A percentile compares a stretch with the other conserved stretches of the same genome.
Evolutionary conservation across 2,797 vertebrate genomes (phyloP).

Genomic region (Megalops cyprinoides): DNA sequence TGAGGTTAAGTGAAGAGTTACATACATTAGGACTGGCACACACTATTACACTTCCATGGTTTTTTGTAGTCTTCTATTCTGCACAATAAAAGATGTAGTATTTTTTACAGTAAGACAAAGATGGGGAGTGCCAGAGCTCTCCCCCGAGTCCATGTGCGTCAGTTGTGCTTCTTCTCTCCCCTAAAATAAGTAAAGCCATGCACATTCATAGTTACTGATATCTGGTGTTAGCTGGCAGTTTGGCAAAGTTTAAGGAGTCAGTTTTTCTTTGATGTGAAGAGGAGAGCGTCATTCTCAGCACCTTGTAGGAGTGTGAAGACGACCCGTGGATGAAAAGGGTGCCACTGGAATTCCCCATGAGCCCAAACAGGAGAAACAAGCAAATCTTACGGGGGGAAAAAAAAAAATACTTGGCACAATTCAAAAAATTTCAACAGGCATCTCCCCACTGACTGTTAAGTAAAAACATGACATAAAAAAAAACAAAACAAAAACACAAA

Average conservation of each 20-base stretch:
- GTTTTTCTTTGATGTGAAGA: neutral
- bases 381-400: neutral
- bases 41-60: conserved; percentile 62
- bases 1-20: conserved; percentile 55
- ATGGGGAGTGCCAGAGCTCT: conserved; percentile 24
- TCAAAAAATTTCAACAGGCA: neutral
- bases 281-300: neutral
- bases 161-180: neutral
- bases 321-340: neutral
- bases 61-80: conserved; percentile 56
- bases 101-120: conserved; percentile 64
- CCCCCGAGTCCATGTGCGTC: neutral
- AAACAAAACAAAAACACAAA: neutral
- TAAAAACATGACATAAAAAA: too few relatives aligned
- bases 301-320: neutral
- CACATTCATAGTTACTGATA: conserved; percentile 45
- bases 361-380: neutral
- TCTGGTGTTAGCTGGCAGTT: neutral
- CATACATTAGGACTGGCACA: conserved; percentile 68
- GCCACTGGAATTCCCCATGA: neutral
- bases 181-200: neutral
- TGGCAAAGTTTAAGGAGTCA: neutral
- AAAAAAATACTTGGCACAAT: neutral
- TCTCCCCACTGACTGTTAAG: neutral
- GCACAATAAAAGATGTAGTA: conserved; percentile 63